These are phyloP conservation scores for Parnassius glacialis DNA, from an alignment of 2,888 invertebrate genomes.

Conservation along the genomic window DNA sequence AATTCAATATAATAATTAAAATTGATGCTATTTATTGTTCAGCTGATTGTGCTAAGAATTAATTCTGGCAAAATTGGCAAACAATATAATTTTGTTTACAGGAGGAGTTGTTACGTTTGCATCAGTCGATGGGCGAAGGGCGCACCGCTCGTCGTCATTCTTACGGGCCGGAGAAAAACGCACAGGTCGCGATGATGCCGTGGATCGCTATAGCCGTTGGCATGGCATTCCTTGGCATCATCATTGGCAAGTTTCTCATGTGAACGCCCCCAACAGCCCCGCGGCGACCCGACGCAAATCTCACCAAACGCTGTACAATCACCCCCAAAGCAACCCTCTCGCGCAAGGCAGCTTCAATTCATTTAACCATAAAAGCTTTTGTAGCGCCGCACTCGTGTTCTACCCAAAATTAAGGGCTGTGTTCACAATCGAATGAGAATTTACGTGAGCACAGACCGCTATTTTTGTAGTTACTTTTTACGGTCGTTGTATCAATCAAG, in stretches of 20 bases:
- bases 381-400: neutral
- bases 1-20: too few relatives aligned
- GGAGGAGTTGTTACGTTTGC: conserved; percentile 85
- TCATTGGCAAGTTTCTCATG: conserved; percentile 91
- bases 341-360: conserved; percentile 53
- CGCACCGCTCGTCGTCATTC: conserved; percentile 64
- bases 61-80: neutral
- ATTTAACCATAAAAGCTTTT: conserved; percentile 41
- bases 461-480: conserved; percentile 11
- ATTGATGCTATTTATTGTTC: too few relatives aligned
- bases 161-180: conserved; percentile 80
- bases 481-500: neutral
- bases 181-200: conserved; percentile 80
- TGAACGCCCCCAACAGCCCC: conserved; percentile 77
- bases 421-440: conserved; percentile 7
- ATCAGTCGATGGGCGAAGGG: conserved; percentile 64
- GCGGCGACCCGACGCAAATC: conserved; percentile 55
- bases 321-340: conserved; percentile 54
- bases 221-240: conserved; percentile 86
- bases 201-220: conserved; percentile 84
- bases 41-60: too few relatives aligned
- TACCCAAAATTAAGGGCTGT: neutral
- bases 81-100: conserved; percentile 40
- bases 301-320: conserved; percentile 52
- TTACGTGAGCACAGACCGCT: neutral